Evolutionary conservation across 2,888 invertebrate genomes (phyloP).

Genomic region (Polyommatus icarus): DNA sequence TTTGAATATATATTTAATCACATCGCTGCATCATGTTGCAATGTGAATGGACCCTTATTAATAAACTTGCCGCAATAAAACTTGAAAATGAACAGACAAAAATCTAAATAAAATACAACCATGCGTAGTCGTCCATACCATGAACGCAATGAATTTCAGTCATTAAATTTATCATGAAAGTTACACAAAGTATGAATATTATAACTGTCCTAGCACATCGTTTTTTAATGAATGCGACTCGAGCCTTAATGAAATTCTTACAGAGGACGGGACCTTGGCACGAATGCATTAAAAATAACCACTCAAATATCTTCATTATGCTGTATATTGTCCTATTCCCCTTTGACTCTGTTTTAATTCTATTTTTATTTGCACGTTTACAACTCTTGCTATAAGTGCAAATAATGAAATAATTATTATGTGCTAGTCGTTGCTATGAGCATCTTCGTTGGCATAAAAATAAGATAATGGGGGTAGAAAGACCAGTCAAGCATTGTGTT

Average conservation of each 20-base stretch:
- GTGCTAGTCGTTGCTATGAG: background rate
- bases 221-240: constrained; percentile 21
- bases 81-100: background rate
- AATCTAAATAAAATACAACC: background rate
- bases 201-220: background rate
- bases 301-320: constrained; percentile 28
- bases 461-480: too few relatives aligned
- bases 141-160: background rate
- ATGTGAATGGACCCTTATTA: too few relatives aligned
- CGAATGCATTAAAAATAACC: constrained; percentile 28
- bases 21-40: too few relatives aligned
- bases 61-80: too few relatives aligned
- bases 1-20: too few relatives aligned
- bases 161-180: background rate
- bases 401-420: background rate
- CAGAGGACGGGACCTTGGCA: constrained; percentile 23
- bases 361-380: background rate
- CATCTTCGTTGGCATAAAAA: too few relatives aligned
- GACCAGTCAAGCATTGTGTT: too few relatives aligned
- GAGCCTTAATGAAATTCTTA: constrained; percentile 27
- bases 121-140: background rate
- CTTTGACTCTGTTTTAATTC: constrained; percentile 11
- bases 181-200: background rate
- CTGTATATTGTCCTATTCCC: background rate
- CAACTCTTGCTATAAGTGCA: background rate